These are phyloP conservation scores for Artemia sinica DNA, from an alignment of 2,888 invertebrate genomes.

Conservation along the genomic window DNA sequence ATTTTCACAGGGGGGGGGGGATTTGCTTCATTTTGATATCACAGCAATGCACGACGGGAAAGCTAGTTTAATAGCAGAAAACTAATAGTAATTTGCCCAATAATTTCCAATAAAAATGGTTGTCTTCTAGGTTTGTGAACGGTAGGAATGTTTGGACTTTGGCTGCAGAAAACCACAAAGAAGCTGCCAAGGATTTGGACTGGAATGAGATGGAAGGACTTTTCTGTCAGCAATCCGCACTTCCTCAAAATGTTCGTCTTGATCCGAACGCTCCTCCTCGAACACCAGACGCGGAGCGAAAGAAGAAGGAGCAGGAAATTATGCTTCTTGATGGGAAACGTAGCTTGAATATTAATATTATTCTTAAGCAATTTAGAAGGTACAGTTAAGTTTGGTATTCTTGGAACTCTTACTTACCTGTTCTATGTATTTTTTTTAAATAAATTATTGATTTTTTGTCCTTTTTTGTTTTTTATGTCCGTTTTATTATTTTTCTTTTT, in stretches of 20 bases:
- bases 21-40: too few species aligned
- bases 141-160: slow-evolving; percentile 84
- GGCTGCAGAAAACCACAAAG: slow-evolving; percentile 65
- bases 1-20: too few species aligned
- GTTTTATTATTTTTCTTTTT: too few species aligned
- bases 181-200: slow-evolving; percentile 65
- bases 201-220: slow-evolving; percentile 86
- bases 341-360: slow-evolving; percentile 92
- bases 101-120: too few species aligned
- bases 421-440: too few species aligned
- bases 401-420: too few species aligned
- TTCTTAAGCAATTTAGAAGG: slow-evolving; percentile 86
- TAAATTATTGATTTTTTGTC: too few species aligned
- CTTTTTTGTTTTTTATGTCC: too few species aligned
- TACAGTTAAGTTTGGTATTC: too few species aligned
- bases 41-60: too few species aligned
- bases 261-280: slow-evolving; percentile 25
- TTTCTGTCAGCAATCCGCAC: slow-evolving; percentile 67
- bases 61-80: too few species aligned
- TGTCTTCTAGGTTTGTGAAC: slow-evolving; percentile 48
- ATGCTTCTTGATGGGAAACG: slow-evolving; percentile 77
- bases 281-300: slow-evolving; percentile 37
- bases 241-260: slow-evolving; percentile 21
- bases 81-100: too few species aligned
- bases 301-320: slow-evolving; percentile 59